Evolutionary conservation across 2,113 vertebrate species (phyloP).

Genomic region (Prionailurus viverrinus): DNA sequence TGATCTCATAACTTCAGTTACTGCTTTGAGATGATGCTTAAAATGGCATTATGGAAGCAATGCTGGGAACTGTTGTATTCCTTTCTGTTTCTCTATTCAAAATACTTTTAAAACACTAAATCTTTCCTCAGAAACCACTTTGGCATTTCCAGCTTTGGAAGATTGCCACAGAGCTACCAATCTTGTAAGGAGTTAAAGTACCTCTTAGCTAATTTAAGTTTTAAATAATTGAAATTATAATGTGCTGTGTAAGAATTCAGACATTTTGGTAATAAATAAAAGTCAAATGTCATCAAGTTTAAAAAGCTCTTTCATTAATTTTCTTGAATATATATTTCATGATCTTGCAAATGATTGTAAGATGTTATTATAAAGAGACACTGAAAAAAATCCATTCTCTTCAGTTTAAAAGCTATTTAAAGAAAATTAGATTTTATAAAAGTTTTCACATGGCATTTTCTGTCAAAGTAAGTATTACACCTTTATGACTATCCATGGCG

Average conservation of each 20-base stretch:
- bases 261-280: slow-evolving; percentile 39
- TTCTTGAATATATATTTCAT: slow-evolving; percentile 10
- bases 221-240: slow-evolving; percentile 35
- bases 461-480: slow-evolving; percentile 28
- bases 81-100: slow-evolving; percentile 79
- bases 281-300: slow-evolving; percentile 59
- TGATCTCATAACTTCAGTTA: slow-evolving; percentile 74
- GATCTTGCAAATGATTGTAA: slow-evolving; percentile 14
- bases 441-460: not conserved
- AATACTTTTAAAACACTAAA: slow-evolving; percentile 66
- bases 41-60: slow-evolving; percentile 68
- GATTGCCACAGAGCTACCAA: not conserved
- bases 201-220: not conserved
- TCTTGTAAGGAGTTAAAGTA: slow-evolving; percentile 18
- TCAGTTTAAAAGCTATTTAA: not conserved
- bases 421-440: slow-evolving; percentile 24
- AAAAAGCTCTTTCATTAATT: slow-evolving; percentile 40
- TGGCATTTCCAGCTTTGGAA: not conserved
- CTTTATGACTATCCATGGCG: not conserved
- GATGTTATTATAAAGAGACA: not conserved
- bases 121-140: not conserved
- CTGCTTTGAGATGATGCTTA: slow-evolving; percentile 75
- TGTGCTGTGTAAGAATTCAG: not conserved
- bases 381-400: slow-evolving; percentile 4
- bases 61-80: slow-evolving; percentile 75